These are phyloP conservation scores for Neogobius melanostomus DNA, from an alignment of 2,113 vertebrate genomes.

Conservation along the genomic window DNA sequence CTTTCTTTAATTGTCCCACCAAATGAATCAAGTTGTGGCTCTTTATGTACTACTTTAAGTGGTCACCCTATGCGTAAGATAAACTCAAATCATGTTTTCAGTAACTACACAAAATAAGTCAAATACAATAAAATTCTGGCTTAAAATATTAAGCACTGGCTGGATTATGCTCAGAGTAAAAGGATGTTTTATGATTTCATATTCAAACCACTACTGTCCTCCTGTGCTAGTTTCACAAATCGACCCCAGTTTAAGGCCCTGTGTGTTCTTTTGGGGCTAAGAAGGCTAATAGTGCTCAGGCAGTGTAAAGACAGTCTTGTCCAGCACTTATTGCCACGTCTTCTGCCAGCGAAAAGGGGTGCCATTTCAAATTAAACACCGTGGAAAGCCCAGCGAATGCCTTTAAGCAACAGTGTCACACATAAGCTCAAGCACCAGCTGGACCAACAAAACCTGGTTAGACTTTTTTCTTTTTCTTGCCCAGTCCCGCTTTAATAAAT, in stretches of 20 bases:
- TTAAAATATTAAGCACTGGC: not conserved
- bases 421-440: slow-evolving; percentile 36
- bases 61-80: not conserved
- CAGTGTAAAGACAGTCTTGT: slow-evolving; percentile 57
- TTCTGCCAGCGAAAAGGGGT: slow-evolving; percentile 14
- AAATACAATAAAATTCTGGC: not conserved
- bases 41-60: no score
- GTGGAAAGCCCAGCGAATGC: slow-evolving; percentile 36
- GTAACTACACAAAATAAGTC: not conserved
- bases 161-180: not conserved
- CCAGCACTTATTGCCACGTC: slow-evolving; percentile 46
- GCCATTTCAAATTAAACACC: slow-evolving; percentile 30
- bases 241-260: slow-evolving; percentile 42
- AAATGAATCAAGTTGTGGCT: no score
- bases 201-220: not conserved
- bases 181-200: no score
- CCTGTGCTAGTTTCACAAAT: not conserved
- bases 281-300: slow-evolving; percentile 42
- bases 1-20: no score
- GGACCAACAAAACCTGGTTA: slow-evolving; percentile 20
- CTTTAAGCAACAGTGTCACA: slow-evolving; percentile 44
- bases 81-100: not conserved
- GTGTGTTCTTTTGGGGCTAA: slow-evolving; percentile 42
- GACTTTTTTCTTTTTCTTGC: slow-evolving; percentile 5
- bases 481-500: slow-evolving; percentile 38